Percentiles rank a stretch among this genome's conserved stretches.
phyloP scores from a whole-genome alignment of 2,888 invertebrate genomes.

The Altica lythri region DNA sequence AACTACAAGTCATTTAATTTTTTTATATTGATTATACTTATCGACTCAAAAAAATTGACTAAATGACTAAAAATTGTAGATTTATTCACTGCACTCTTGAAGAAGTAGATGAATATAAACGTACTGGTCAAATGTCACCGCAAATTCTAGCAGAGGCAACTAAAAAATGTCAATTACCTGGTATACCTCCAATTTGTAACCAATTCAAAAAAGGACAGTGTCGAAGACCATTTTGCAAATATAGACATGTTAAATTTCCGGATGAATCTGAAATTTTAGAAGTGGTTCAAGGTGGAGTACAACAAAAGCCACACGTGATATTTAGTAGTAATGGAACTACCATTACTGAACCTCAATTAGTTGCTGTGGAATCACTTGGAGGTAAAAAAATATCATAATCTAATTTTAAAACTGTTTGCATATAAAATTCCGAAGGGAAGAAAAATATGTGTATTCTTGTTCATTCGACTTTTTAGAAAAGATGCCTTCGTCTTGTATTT shows the following conservation, averaged over 20 bases:
- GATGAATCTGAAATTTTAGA: constrained; percentile 55
- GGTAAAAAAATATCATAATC: no score
- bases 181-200: constrained; percentile 58
- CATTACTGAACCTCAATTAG: constrained; percentile 38
- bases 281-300: constrained; percentile 49
- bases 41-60: no score
- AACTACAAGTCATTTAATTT: no score
- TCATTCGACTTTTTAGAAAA: no score
- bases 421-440: no score
- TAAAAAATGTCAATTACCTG: constrained; percentile 56
- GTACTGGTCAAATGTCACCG: constrained; percentile 72
- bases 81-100: constrained; percentile 78
- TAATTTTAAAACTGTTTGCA: no score
- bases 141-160: constrained; percentile 58
- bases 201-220: constrained; percentile 61
- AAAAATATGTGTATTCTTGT: no score
- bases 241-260: constrained; percentile 54
- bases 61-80: no score
- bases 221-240: constrained; percentile 55
- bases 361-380: constrained; percentile 34
- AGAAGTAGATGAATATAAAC: constrained; percentile 75
- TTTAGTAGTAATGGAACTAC: constrained; percentile 28
- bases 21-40: no score
- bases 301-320: constrained; percentile 35
- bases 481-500: no score